Evolutionary conservation across 1,140 invertebrate species (phyloP).

Genomic region (Panagrolaimus sp.): DNA sequence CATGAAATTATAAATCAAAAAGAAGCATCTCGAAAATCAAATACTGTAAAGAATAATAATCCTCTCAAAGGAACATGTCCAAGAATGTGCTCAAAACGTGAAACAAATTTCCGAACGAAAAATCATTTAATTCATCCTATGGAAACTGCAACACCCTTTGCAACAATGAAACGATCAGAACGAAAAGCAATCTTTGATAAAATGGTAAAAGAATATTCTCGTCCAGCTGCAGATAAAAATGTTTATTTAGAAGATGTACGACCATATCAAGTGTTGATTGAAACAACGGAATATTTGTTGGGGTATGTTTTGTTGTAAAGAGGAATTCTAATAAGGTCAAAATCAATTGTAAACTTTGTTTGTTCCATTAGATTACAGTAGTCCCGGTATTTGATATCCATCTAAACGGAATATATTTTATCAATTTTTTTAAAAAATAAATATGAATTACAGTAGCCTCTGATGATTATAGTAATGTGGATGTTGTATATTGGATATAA

Average conservation of each 20-base stretch:
- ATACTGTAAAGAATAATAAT: too few relatives aligned
- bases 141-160: slow-evolving; percentile 9
- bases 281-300: slow-evolving; percentile 1
- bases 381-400: too few relatives aligned
- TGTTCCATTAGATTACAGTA: too few relatives aligned
- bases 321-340: too few relatives aligned
- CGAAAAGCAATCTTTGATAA: not conserved
- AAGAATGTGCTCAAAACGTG: slow-evolving; percentile 15
- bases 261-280: not conserved
- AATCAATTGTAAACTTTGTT: too few relatives aligned
- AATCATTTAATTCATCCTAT: slow-evolving; percentile 20
- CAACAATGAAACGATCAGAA: not conserved
- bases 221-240: slow-evolving; percentile 19
- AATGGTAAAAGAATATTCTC: slow-evolving; percentile 13
- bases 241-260: slow-evolving; percentile 15
- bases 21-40: too few relatives aligned
- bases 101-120: slow-evolving; percentile 12
- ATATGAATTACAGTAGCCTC: too few relatives aligned
- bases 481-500: too few relatives aligned
- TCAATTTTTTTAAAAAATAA: too few relatives aligned
- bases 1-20: too few relatives aligned
- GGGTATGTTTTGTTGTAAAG: not conserved
- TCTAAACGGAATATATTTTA: too few relatives aligned
- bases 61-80: not conserved
- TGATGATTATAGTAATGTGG: too few relatives aligned